Evolutionary conservation across 2,797 vertebrate species (phyloP).

Genomic region (Bufotes viridis): DNA sequence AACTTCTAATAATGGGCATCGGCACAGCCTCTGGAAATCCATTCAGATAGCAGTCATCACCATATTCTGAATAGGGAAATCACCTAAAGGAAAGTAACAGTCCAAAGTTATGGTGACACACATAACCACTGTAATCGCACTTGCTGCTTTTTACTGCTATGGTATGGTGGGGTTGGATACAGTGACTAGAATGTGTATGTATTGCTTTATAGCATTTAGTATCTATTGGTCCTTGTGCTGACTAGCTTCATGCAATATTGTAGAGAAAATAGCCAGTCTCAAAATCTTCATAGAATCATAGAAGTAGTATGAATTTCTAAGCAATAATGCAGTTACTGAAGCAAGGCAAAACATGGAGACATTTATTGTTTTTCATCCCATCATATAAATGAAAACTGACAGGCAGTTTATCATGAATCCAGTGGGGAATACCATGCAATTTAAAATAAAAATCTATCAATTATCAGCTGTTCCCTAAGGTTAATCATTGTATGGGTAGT

Average conservation of each 20-base stretch:
- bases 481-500: constrained; percentile 37
- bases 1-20: not conserved
- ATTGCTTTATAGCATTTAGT: not conserved
- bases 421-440: constrained; percentile 62
- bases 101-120: not conserved
- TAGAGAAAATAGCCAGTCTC: not conserved
- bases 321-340: constrained; percentile 61
- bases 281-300: not conserved
- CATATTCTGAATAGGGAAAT: not conserved
- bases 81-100: not conserved
- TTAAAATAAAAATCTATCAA: constrained; percentile 57
- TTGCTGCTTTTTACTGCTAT: not conserved
- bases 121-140: not conserved
- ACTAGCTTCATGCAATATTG: not conserved
- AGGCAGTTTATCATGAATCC: constrained; percentile 63
- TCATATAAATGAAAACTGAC: constrained; percentile 63
- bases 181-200: not conserved
- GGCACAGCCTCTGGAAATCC: not conserved
- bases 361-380: constrained; percentile 63
- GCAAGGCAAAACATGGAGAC: constrained; percentile 54
- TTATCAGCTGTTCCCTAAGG: constrained; percentile 49
- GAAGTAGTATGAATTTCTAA: constrained; percentile 23
- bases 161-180: not conserved
- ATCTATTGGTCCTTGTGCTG: not conserved
- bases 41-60: not conserved